Base-by-base conservation (phyloP, 53 echinoderm and acorn worm genomes). In the Pentamera pediparva region DNA sequence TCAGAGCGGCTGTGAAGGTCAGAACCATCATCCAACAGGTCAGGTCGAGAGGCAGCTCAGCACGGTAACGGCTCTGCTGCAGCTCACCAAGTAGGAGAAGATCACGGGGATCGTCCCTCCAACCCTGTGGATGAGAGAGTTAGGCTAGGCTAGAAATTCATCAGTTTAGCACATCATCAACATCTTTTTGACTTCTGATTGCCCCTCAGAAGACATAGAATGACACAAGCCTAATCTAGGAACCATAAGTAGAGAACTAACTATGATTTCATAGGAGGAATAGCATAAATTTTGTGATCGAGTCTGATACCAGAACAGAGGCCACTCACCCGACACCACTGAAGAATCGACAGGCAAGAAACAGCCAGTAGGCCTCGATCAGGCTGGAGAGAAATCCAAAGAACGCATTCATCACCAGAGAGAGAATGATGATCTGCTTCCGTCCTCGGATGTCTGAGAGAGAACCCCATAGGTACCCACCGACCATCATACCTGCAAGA, bases 1-100 rank as follows among this genome's bases (percentile, higher is more conserved):
- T n/a, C n/a, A n/a, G n/a, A n/a, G n/a, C n/a, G n/a, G n/a, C n/a
- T n/a, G n/a, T n/a, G n/a, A n/a, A n/a, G n/a, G n/a, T n/a, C n/a
- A n/a, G n/a, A 4, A 87, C 96, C 4, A 67, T 39, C 85, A 96
- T 91, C 96, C 96, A 96, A 72, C 91, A 96, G 51, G n/a, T n/a
- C n/a, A n/a, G n/a, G 76, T 85, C 29, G 96, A 85, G 34, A 96
- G 81, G 26, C 59, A 37, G 6, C 87, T 91, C 29, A 96, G 82
- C 96, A 28, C 96, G 83, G 15, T 84, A 57, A 21, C 79, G 15
- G 43, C 35, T 74, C 0, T 81, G 86, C 38, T 85, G 96, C 49
- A 96, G 91, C 62, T 96, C 96, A n/a, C 85, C 85, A 41, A 96
- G 76, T 96, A 96, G 39, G 90, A 82, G 77, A 96, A 96, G 47